Percentiles rank a stretch among this genome's conserved stretches.
phyloP scores from a whole-genome alignment of 2,113 vertebrate genomes.

The Muntiacus reevesi region DNA sequence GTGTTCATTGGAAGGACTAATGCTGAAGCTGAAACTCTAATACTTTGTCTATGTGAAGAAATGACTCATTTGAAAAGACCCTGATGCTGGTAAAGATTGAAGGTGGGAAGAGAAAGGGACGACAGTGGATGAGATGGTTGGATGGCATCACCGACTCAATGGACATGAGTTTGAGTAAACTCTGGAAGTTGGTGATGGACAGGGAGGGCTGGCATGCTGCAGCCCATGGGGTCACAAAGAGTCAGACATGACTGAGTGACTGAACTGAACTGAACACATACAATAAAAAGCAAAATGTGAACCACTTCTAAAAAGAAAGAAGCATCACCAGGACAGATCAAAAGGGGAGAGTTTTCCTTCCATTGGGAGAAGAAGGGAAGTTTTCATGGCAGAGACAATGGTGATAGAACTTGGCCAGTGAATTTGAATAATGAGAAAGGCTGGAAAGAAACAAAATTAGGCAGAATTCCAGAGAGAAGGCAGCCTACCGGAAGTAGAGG shows the following conservation, averaged over 20 bases:
- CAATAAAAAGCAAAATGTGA: not conserved
- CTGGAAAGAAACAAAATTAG: not conserved
- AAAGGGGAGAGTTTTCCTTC: not conserved
- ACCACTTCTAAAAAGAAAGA: not conserved
- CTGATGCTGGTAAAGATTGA: not conserved
- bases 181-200: not conserved
- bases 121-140: not conserved
- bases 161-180: not conserved
- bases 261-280: not conserved
- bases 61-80: not conserved
- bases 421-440: no score
- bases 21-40: not conserved
- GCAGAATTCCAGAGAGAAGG: not conserved
- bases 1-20: not conserved
- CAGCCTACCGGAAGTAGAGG: fast-evolving
- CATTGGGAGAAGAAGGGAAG: not conserved
- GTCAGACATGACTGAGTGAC: not conserved
- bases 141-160: not conserved
- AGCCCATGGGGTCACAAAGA: fast-evolving
- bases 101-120: not conserved
- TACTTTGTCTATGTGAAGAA: not conserved
- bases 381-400: fast-evolving
- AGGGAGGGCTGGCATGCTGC: not conserved
- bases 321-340: not conserved
- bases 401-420: not conserved